Evolutionary conservation across 2,888 invertebrate genomes (phyloP).

Genomic region (Dolichomitus sp.): DNA sequence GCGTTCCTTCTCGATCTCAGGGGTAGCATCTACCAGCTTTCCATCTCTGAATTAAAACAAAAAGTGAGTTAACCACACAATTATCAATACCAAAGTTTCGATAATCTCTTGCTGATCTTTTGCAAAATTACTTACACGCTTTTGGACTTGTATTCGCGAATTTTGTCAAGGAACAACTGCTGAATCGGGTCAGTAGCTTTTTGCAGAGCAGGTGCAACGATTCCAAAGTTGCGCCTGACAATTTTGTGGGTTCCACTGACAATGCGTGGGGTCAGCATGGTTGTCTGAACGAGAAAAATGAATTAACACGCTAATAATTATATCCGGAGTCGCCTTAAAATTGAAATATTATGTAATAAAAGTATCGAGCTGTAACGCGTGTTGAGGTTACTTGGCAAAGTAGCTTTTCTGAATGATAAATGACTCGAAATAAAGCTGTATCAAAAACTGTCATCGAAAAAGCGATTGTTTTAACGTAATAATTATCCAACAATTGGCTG

Average conservation of each 20-base stretch:
- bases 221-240: slow-evolving; percentile 90
- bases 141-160: slow-evolving; percentile 95
- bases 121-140: slow-evolving; percentile 90
- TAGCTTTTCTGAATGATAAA: not conserved
- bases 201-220: slow-evolving; percentile 90
- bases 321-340: not conserved
- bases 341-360: slow-evolving; percentile 59
- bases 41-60: slow-evolving; percentile 89
- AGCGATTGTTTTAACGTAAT: not conserved
- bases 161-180: slow-evolving; percentile 96
- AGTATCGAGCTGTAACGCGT: slow-evolving; percentile 4
- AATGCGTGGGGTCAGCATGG: slow-evolving; percentile 79
- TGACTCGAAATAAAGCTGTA: not conserved
- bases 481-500: not conserved
- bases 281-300: slow-evolving; percentile 23
- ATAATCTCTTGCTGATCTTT: not conserved
- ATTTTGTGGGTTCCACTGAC: slow-evolving; percentile 76
- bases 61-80: slow-evolving; percentile 42
- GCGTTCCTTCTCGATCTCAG: slow-evolving; percentile 92
- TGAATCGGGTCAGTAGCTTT: slow-evolving; percentile 96
- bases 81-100: not conserved
- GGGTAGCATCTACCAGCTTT: slow-evolving; percentile 93
- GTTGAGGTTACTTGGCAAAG: slow-evolving; percentile 34
- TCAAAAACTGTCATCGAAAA: not conserved
- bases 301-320: slow-evolving; percentile 43